Evolutionary conservation across 2,797 vertebrate species (phyloP).

Genomic region (Aphelocoma californica): DNA sequence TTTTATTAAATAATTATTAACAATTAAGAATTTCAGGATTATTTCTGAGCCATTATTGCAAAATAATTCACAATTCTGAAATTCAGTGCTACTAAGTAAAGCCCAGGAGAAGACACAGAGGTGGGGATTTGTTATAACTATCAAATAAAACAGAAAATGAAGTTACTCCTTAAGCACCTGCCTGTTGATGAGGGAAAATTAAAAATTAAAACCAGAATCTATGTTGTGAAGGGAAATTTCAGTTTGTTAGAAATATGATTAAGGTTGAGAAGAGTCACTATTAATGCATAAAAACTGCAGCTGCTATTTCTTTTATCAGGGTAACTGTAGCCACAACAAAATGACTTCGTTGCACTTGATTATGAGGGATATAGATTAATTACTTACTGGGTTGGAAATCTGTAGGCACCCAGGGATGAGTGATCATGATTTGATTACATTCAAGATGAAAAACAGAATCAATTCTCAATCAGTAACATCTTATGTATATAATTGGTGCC

Average conservation of each 20-base stretch:
- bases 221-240: background rate
- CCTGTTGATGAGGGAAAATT: background rate
- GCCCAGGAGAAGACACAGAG: background rate
- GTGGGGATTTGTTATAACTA: background rate
- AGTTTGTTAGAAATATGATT: background rate
- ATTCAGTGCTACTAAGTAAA: background rate
- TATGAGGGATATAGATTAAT: background rate
- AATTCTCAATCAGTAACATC: background rate
- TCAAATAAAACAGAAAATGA: background rate
- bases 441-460: background rate
- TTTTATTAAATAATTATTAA: background rate
- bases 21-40: background rate
- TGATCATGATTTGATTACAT: constrained; percentile 22
- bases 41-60: background rate
- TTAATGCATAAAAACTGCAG: background rate
- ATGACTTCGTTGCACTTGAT: constrained; percentile 5
- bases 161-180: background rate
- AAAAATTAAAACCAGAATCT: background rate
- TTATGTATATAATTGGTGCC: background rate
- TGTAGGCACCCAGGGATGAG: background rate
- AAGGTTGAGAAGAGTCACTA: background rate
- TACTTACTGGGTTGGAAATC: background rate
- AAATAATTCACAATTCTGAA: background rate
- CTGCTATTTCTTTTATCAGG: background rate
- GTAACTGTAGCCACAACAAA: background rate